phyloP scores from a whole-genome alignment of 2,797 vertebrate genomes.

The Syngnathus rostellatus region DNA sequence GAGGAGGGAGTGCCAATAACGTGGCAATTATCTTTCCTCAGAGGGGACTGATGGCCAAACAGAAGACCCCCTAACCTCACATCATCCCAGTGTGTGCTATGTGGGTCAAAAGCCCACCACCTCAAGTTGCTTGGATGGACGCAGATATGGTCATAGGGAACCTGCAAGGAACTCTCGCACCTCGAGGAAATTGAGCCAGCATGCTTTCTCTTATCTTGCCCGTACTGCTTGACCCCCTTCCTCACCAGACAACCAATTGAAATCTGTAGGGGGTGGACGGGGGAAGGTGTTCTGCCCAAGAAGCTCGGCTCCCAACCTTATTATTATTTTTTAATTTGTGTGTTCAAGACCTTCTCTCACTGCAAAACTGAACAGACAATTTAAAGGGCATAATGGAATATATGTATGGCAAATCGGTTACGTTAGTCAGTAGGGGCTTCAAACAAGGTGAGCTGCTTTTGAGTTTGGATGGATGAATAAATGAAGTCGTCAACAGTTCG shows the following conservation, averaged over 20 bases:
- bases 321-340: neutral
- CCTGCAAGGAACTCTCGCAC: conserved; percentile 43
- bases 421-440: neutral
- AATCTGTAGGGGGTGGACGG: conserved; percentile 48
- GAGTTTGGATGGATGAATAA: neutral
- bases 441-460: neutral
- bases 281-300: conserved; percentile 28
- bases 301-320: conserved; percentile 32
- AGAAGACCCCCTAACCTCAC: conserved; percentile 17
- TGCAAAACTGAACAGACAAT: neutral
- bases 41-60: conserved; percentile 40
- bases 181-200: conserved; percentile 70
- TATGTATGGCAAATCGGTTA: neutral
- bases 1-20: conserved; percentile 41
- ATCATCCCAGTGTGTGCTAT: conserved; percentile 41
- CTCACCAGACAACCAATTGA: conserved; percentile 63
- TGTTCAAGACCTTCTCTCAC: neutral
- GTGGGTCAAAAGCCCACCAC: conserved; percentile 52
- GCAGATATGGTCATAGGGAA: conserved; percentile 49
- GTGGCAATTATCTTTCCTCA: conserved; percentile 43
- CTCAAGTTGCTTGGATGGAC: conserved; percentile 41
- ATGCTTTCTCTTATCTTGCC: conserved; percentile 67
- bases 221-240: conserved; percentile 62
- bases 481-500: neutral
- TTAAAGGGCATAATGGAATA: neutral